phyloP scores from a whole-genome alignment of 2,797 vertebrate species.

The Prunella strophiata region DNA sequence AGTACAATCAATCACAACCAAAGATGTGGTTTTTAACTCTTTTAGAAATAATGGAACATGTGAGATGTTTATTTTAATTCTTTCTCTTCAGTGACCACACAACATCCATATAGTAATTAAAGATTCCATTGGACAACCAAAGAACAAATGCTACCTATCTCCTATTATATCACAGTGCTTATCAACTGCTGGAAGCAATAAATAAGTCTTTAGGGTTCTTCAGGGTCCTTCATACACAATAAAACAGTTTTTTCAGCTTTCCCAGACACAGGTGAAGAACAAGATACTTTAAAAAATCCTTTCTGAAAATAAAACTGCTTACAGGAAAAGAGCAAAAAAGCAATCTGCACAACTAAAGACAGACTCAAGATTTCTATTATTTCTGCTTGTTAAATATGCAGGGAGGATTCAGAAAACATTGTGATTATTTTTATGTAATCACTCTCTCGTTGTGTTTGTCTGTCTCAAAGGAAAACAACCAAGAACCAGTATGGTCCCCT shows the following conservation, averaged over 20 bases:
- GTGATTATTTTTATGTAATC: neutral
- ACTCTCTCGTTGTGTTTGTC: neutral
- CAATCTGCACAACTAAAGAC: neutral
- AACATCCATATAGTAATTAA: neutral
- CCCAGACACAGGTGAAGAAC: neutral
- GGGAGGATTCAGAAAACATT: neutral
- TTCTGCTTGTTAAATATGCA: neutral
- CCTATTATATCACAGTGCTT: neutral
- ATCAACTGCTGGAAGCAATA: neutral
- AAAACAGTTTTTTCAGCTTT: neutral
- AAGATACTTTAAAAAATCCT: neutral
- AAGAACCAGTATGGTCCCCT: neutral
- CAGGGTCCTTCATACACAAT: neutral
- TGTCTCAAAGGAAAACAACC: conserved; percentile 13
- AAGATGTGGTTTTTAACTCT: neutral
- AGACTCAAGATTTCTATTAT: neutral
- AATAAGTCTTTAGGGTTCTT: neutral
- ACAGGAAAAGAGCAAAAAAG: neutral
- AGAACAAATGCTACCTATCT: neutral
- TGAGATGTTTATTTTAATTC: neutral
- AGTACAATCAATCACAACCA: neutral
- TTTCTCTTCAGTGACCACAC: neutral
- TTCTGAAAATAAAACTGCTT: neutral
- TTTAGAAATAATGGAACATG: neutral
- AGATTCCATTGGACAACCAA: neutral